Base-by-base conservation (phyloP, 92 coral and sea anemone species). In the Porites rus region DNA sequence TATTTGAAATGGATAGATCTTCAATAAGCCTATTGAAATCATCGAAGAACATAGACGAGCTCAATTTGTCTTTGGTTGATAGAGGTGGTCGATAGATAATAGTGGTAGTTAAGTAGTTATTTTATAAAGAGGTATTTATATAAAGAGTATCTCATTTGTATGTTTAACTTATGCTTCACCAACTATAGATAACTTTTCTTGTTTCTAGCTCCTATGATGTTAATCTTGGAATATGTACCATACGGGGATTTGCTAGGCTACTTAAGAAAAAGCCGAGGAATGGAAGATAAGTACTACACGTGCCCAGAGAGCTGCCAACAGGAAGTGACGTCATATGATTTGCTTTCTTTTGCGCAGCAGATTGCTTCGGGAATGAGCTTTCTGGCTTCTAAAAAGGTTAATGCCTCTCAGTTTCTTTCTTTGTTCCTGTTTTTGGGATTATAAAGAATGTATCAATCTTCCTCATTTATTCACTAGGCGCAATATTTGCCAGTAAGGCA, bases 161-260 rank as follows among this genome's bases (percentile, higher is more conserved):
- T 38, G 6, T 3, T 38, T 0, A 38, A 38, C 6, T 4, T 38
- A 38, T 38, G 46, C 6, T 38, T 38, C 46, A 38, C 46, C 46
- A 38, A 38, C 46, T 4, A 0, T 38, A 3, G 46, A 4, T 38
- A 38, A 38, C 46, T 38, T 38, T 38, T 10, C 61, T 59, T 65
- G 25, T 25, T n/a, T 76, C n/a, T 50, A 82, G 88, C 79, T 59
- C 88, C 88, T 1, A 71, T 83, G 72, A 82, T 86, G 66, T 70
- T 88, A 22, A 70, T 88, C 43, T 12, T 82, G 63, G 92, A 88
- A 68, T 88, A 88, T 75, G 92, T 79, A 67, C 92, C 92, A 56
- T 82, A 82, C 65, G 92, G 92, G 59, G 92, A 88, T 46, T 67
- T 88, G 50, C 76, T 88, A 8, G 92, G 92, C 24, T 88, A 88